Evolutionary conservation across 2,888 invertebrate species (phyloP), one percentile per base, ranked within the genome.

Genomic region (Meta bourneti): DNA sequence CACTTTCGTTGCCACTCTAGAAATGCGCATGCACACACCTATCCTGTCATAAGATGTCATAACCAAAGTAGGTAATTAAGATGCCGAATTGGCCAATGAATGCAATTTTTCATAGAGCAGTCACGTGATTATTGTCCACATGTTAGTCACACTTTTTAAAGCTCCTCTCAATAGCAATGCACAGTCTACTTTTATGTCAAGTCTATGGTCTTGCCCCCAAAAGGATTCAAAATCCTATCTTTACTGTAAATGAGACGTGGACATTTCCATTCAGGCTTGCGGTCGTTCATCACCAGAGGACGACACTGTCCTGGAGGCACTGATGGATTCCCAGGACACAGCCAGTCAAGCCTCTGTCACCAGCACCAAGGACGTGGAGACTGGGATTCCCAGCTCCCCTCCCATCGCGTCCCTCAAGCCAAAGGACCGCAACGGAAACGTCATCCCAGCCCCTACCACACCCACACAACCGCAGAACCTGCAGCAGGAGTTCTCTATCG

Each of bases 401-500:
- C 92, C 89, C 20, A 80, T 72, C 48, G 48, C 81, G 34, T 79
- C 90, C 61, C 16, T 49, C 34, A 89, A 86, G 34, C 70, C 20
- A 16, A 88, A 80, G 34, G 86, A 89, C n/a, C 75, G 71, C 48
- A 82, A 82, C 74, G 89, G 78, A 11, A 61, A 82, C 49, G 7
- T n/a, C 2, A 61, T 72, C n/a, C 84, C 87, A n/a, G 54, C 88
- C 74, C 74, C 89, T n/a, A 83, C 89, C 16, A 90, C 88, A 9
- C 93, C 93, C 11, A 93, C 94, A 52, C 94, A 94, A 94, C 96
- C 96, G 13, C 96, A 96, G 94, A 96, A 96, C 0, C 95, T 97
- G 71, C 96, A 97, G 94, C 97, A 97, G 94, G 97, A 97, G 94
- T 97, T 97, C 95, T 97, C 97, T 0, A 94, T 97, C 70, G 95